Evolutionary conservation across 1,140 invertebrate species (phyloP).

Genomic region (Notospermus geniculatus): DNA sequence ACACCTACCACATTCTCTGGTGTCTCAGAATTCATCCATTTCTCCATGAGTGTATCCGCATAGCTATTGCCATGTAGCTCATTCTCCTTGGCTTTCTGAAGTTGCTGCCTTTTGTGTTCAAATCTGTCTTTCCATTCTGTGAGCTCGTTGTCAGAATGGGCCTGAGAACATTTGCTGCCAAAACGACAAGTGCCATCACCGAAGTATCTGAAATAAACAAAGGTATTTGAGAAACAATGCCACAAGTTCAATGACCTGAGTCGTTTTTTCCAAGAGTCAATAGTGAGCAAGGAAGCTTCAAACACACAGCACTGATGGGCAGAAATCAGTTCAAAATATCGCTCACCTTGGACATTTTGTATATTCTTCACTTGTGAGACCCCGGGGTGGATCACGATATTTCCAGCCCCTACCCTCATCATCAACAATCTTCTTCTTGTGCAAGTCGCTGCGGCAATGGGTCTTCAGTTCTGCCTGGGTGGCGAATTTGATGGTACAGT

Average conservation of each 20-base stretch:
- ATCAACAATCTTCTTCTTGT: conserved; percentile 70
- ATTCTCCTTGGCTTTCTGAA: conserved; percentile 67
- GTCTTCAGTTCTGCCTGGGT: conserved; percentile 62
- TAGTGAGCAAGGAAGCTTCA: too few relatives aligned
- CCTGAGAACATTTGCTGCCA: conserved; percentile 72
- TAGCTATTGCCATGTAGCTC: conserved; percentile 67
- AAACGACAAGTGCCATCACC: conserved; percentile 63
- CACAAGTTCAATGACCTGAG: too few relatives aligned
- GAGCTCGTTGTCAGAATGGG: conserved; percentile 71
- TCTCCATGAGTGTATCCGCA: conserved; percentile 68
- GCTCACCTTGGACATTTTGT: conserved; percentile 60
- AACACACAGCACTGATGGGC: too few relatives aligned
- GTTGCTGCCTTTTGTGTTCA: conserved; percentile 62
- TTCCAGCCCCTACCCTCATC: conserved; percentile 71
- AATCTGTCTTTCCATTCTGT: conserved; percentile 74
- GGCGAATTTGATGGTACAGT: conserved; percentile 65
- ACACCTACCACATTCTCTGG: conserved; percentile 41
- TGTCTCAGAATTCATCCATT: conserved; percentile 50
- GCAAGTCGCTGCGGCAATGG: conserved; percentile 67
- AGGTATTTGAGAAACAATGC: too few relatives aligned
- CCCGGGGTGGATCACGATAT: conserved; percentile 68
- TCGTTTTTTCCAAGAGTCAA: too few relatives aligned
- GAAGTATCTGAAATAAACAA: conserved; percentile 34
- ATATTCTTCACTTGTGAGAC: conserved; percentile 58
- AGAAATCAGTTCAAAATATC: neutral